Conservation (phyloP, 2,797 vertebrate genomes). For the Xyrichtys novacula region DNA sequence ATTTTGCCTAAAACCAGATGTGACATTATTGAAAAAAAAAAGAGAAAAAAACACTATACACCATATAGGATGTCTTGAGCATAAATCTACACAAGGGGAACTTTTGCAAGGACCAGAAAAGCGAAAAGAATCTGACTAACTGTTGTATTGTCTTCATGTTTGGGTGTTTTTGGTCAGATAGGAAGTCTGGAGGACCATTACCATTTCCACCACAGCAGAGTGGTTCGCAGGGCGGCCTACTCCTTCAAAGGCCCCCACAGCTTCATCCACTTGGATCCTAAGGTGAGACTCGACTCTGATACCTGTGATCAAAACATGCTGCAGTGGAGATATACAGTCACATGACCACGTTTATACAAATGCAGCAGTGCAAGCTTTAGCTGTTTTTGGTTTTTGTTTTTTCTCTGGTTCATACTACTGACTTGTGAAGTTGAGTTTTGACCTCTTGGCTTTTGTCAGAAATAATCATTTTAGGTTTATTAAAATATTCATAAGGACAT, state of each 20-base stretch:
- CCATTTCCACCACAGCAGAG: slow-evolving; percentile 93
- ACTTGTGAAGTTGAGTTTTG: too few species aligned
- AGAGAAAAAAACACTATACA: too few species aligned
- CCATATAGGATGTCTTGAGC: too few species aligned
- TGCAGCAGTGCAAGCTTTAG: too few species aligned
- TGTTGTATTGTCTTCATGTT: slow-evolving; percentile 19
- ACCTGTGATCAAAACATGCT: neutral
- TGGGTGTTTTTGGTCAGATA: slow-evolving; percentile 84
- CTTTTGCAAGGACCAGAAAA: neutral
- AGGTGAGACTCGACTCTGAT: slow-evolving; percentile 79
- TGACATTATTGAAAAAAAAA: too few species aligned
- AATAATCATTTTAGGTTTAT: too few species aligned
- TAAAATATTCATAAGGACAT: too few species aligned
- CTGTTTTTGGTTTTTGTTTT: too few species aligned
- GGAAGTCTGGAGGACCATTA: slow-evolving; percentile 92
- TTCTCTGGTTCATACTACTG: too few species aligned
- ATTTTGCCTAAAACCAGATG: too few species aligned
- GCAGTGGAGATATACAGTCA: neutral
- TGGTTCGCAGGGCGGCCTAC: slow-evolving; percentile 88
- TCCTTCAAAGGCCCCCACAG: slow-evolving; percentile 88
- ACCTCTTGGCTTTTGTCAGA: too few species aligned
- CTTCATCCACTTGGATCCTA: slow-evolving; percentile 93
- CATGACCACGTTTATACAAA: too few species aligned
- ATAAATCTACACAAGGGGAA: neutral
- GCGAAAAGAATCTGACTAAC: neutral